Evolutionary conservation across 35 echinoderm and acorn worm genomes (phyloP).

Genomic region (Strongylocentrotus purpuratus): DNA sequence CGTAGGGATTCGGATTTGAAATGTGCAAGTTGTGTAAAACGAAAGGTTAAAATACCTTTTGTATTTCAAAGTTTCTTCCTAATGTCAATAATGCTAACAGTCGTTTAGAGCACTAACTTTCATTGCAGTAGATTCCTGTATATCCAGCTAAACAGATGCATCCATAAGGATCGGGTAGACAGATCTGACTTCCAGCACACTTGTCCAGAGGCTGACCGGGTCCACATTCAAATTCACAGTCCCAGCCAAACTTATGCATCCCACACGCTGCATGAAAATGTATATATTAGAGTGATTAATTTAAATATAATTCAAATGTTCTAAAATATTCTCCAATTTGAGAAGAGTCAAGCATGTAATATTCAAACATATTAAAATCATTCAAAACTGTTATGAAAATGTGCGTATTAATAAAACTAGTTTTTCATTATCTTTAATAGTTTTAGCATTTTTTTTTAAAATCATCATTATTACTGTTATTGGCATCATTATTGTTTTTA

Average conservation of each 20-base stretch:
- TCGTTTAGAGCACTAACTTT: background rate
- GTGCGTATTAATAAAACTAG: too few species aligned
- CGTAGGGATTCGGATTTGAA: background rate
- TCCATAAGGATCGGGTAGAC: constrained; percentile 69
- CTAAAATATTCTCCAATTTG: background rate
- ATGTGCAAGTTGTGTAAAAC: background rate
- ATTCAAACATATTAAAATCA: too few species aligned
- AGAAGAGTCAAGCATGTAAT: too few species aligned
- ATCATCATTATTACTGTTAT: too few species aligned
- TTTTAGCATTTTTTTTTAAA: too few species aligned
- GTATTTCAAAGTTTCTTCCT: background rate
- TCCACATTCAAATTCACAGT: constrained; percentile 54
- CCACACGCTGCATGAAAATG: constrained; percentile 45
- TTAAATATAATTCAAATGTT: background rate
- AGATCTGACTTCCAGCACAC: constrained; percentile 50
- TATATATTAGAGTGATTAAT: background rate
- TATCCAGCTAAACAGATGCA: constrained; percentile 55
- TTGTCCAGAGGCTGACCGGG: background rate
- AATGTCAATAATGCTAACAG: background rate
- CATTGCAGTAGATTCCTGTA: constrained; percentile 34
- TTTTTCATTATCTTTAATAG: too few species aligned
- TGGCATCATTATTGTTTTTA: too few species aligned
- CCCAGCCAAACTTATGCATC: constrained; percentile 37
- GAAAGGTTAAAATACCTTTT: background rate
- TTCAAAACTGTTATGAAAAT: too few species aligned